Conservation (phyloP, 2,113 vertebrate genomes). For the Ochotona princeps region DNA sequence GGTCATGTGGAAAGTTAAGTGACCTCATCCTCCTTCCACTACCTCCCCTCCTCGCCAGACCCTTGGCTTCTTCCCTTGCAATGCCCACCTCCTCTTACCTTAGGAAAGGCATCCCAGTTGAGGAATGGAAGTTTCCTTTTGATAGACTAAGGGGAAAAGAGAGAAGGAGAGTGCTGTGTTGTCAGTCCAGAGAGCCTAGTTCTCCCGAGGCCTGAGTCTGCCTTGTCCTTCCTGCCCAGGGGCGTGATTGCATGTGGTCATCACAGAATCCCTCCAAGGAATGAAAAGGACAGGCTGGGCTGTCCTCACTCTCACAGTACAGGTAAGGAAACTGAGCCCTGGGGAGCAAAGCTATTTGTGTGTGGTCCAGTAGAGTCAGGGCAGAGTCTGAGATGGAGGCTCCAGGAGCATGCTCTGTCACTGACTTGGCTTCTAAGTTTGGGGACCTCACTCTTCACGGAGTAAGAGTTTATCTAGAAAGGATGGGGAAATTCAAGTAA, state of each 20-base stretch:
- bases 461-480: neutral
- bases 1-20: too few relatives aligned
- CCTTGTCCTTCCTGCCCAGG: neutral
- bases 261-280: neutral
- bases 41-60: too few relatives aligned
- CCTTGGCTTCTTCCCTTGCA: neutral
- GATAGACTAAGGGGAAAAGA: conserved; percentile 61
- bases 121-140: conserved; percentile 78
- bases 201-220: neutral
- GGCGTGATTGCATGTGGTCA: neutral
- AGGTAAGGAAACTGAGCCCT: neutral
- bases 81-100: conserved; percentile 58
- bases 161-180: neutral
- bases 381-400: too few relatives aligned
- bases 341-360: neutral
- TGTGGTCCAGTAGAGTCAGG: fast-evolving
- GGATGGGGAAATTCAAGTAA: neutral
- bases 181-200: neutral
- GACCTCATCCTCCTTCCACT: neutral
- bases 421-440: neutral
- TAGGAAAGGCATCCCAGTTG: conserved; percentile 79
- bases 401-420: neutral
- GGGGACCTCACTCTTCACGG: neutral
- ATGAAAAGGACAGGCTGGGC: too few relatives aligned
- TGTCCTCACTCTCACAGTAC: neutral